Conservation (phyloP, 2,888 invertebrate species). For the Spicauda simplicius region DNA sequence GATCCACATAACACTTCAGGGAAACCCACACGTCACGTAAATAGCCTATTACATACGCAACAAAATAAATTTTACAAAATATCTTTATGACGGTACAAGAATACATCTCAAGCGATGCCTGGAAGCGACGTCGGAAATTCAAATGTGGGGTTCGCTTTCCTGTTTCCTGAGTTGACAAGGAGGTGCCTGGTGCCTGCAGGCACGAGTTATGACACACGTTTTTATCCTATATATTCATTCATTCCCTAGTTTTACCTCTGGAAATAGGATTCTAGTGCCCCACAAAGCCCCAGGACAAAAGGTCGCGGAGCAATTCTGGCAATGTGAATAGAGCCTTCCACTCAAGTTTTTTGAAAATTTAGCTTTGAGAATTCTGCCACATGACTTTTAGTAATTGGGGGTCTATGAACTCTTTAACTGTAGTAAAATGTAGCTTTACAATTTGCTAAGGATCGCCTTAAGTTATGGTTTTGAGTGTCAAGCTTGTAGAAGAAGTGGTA, state of each 20-base stretch:
- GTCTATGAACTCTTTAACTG: neutral
- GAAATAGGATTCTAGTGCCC: slow-evolving; percentile 23
- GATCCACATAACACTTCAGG: slow-evolving; percentile 20
- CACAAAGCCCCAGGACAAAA: slow-evolving; percentile 27
- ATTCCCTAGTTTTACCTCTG: slow-evolving; percentile 6
- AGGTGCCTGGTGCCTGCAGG: slow-evolving; percentile 20
- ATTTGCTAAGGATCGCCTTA: neutral
- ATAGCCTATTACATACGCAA: slow-evolving; percentile 9
- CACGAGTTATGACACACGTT: slow-evolving; percentile 12
- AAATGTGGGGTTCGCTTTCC: slow-evolving; percentile 25
- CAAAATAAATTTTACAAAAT: slow-evolving; percentile 21
- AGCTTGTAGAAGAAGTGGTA: too few relatives aligned
- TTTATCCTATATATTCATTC: slow-evolving; percentile 24
- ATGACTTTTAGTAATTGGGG: neutral
- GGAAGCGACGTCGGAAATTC: slow-evolving; percentile 22
- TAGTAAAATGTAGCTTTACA: neutral
- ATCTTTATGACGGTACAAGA: slow-evolving; percentile 14
- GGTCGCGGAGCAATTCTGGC: slow-evolving; percentile 8
- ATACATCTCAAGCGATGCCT: slow-evolving; percentile 27
- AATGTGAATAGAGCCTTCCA: slow-evolving; percentile 8
- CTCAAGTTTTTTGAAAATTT: slow-evolving; percentile 15
- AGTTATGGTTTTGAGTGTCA: neutral
- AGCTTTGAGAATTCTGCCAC: slow-evolving; percentile 12
- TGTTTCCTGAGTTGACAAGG: slow-evolving; percentile 24
- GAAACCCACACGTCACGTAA: slow-evolving; percentile 17